These are phyloP conservation scores for Bruchidius siliquastri DNA, from an alignment of 2,888 invertebrate genomes.

Conservation along the genomic window DNA sequence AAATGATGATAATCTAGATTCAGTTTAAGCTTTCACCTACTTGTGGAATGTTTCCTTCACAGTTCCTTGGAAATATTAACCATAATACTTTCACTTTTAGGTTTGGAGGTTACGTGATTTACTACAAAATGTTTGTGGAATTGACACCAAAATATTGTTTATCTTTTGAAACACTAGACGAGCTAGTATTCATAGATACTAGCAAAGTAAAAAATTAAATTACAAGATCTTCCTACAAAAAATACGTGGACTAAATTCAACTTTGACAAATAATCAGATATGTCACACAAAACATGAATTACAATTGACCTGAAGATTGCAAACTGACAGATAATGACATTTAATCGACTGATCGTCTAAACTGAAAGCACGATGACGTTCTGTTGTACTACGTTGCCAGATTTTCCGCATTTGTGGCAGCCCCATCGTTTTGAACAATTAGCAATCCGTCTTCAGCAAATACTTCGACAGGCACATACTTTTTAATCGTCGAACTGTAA, in stretches of 20 bases:
- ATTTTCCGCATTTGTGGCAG: no score
- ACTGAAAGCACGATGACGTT: neutral
- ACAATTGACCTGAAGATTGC: neutral
- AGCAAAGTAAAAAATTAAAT: neutral
- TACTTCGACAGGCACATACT: no score
- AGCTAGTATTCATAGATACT: neutral
- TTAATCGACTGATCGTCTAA: neutral
- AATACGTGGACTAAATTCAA: no score
- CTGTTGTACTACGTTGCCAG: neutral
- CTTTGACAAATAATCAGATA: constrained; percentile 1
- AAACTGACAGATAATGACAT: neutral
- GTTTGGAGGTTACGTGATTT: neutral
- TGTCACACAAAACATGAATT: neutral
- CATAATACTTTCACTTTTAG: neutral
- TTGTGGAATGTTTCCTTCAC: neutral
- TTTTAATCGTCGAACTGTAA: no score
- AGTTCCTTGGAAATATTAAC: neutral
- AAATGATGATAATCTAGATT: neutral
- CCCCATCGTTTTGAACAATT: no score
- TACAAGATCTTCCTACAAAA: no score
- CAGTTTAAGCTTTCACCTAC: neutral
- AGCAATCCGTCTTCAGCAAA: no score
- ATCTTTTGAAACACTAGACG: neutral
- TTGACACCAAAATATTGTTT: neutral
- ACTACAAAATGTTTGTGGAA: neutral